Conservation (phyloP, 2,888 invertebrate species). For the Entomobrya proxima region DNA sequence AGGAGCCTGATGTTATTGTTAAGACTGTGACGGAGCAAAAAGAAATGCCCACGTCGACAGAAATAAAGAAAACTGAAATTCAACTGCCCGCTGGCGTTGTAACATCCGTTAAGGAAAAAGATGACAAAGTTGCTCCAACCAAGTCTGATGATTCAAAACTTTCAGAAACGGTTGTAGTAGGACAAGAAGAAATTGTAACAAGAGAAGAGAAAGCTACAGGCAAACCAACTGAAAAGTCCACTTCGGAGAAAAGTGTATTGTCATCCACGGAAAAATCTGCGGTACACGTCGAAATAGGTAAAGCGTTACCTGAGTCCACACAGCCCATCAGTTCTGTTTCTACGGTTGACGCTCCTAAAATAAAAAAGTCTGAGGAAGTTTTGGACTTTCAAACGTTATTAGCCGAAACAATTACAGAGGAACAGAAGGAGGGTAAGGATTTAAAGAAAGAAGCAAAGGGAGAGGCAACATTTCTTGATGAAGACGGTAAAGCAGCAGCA, state of each 20-base stretch:
- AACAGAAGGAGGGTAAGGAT: conserved; percentile 44
- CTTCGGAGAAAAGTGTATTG: no score
- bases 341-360: neutral
- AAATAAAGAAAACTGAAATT: no score
- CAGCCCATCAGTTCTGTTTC: no score
- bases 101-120: no score
- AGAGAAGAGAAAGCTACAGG: no score
- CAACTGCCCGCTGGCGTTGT: no score
- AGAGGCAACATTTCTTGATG: conserved; percentile 53
- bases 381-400: conserved; percentile 63
- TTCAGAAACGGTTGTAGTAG: no score
- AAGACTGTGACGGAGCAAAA: conserved; percentile 33
- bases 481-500: conserved; percentile 54
- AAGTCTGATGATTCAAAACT: no score
- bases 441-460: conserved; percentile 55
- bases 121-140: no score
- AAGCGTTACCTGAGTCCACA: neutral
- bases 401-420: conserved; percentile 27
- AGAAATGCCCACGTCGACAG: neutral
- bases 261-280: no score
- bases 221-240: no score
- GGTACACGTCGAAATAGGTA: neutral
- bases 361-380: conserved; percentile 65
- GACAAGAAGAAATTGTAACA: no score
- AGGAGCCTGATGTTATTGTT: conserved; percentile 56